Percentiles rank a stretch among this genome's conserved stretches.
Conservation (phyloP, 2,888 invertebrate genomes). For the Eremobia ochroleuca region DNA sequence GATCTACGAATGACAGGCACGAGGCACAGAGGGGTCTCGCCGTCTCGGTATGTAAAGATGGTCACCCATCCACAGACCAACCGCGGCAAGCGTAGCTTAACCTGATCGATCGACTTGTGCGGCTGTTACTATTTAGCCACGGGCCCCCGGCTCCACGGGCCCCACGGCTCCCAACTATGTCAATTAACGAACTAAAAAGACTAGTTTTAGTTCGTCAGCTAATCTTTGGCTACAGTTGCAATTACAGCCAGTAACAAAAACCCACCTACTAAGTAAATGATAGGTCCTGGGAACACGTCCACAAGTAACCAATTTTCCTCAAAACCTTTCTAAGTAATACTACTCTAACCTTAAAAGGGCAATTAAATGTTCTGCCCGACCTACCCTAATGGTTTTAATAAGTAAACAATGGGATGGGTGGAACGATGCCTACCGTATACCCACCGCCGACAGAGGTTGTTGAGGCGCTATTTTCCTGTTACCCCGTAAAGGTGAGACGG, state of each 20-base stretch:
- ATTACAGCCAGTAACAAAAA: background rate
- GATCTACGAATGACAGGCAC: no score
- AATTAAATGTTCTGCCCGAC: constrained; percentile 61
- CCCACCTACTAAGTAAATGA: no score
- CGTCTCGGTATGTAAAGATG: no score
- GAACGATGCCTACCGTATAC: constrained; percentile 17
- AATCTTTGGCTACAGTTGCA: background rate
- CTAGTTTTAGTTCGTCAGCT: background rate
- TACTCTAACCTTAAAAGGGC: constrained; percentile 42
- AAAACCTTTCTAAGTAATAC: constrained; percentile 18
- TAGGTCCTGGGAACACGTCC: background rate
- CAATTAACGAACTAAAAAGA: background rate
- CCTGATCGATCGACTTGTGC: no score
- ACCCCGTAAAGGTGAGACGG: constrained; percentile 11
- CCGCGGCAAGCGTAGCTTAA: no score
- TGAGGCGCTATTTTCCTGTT: constrained; percentile 34
- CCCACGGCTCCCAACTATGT: no score
- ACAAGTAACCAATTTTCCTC: constrained; percentile 28
- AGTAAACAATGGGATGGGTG: constrained; percentile 70
- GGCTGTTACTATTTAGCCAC: no score
- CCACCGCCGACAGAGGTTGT: constrained; percentile 5
- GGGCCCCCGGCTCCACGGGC: no score
- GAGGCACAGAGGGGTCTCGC: no score
- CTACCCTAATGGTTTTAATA: constrained; percentile 68
- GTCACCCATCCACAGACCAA: no score